Percentiles rank a stretch among this genome's conserved stretches.
These are phyloP conservation scores for Plestiodon gilberti DNA, from an alignment of 2,113 vertebrate genomes.

Conservation along the genomic window DNA sequence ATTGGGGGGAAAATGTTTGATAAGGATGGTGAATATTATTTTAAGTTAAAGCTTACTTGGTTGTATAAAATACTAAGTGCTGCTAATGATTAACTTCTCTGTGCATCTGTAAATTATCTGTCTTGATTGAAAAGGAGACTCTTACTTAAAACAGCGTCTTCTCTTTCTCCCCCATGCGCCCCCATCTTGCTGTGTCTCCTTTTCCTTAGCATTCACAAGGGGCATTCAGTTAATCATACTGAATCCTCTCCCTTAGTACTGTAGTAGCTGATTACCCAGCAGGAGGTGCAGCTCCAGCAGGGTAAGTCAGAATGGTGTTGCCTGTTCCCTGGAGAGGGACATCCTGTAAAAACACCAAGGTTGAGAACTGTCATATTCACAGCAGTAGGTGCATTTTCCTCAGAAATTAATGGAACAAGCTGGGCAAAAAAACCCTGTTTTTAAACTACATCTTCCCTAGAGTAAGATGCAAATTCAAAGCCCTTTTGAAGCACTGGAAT, in stretches of 20 bases:
- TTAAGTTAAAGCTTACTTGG: slow-evolving; percentile 77
- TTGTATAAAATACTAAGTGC: slow-evolving; percentile 76
- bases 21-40: slow-evolving; percentile 82
- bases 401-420: slow-evolving; percentile 87
- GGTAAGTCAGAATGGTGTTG: slow-evolving; percentile 76
- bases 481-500: slow-evolving; percentile 83
- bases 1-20: slow-evolving; percentile 80
- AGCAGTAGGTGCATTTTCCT: slow-evolving; percentile 84
- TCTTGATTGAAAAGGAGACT: slow-evolving; percentile 77
- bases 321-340: slow-evolving; percentile 80
- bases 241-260: slow-evolving; percentile 60
- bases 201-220: slow-evolving; percentile 65
- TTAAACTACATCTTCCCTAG: slow-evolving; percentile 84
- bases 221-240: slow-evolving; percentile 63
- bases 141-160: slow-evolving; percentile 66
- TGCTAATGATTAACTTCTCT: slow-evolving; percentile 78
- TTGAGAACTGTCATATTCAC: slow-evolving; percentile 86
- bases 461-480: slow-evolving; percentile 88
- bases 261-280: slow-evolving; percentile 77
- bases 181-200: slow-evolving; percentile 57
- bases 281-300: slow-evolving; percentile 73
- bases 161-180: not conserved
- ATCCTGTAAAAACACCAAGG: slow-evolving; percentile 84
- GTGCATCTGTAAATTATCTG: slow-evolving; percentile 67
- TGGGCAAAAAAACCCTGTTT: slow-evolving; percentile 77